Conservation (phyloP, 35 echinoderm and acorn worm genomes). For the Chiridota heheva region DNA sequence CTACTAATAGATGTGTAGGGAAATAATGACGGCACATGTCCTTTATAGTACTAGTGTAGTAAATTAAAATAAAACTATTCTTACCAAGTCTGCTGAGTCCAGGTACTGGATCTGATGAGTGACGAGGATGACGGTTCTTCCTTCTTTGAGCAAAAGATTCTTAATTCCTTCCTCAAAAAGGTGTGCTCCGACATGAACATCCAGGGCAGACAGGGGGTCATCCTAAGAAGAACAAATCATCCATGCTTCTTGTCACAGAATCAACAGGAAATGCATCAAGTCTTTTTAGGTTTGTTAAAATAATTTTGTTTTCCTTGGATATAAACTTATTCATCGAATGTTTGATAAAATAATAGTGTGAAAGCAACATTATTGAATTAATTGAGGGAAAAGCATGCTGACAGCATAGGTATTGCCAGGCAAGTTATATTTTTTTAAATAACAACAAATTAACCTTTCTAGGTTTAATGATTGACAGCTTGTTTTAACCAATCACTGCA, state of each 20-base stretch:
- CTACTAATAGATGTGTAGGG: no score
- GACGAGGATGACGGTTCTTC: conserved; percentile 74
- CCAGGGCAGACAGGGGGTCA: conserved; percentile 85
- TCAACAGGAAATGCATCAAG: neutral
- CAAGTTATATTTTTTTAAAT: no score
- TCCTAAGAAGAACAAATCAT: conserved; percentile 61
- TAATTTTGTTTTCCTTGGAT: neutral
- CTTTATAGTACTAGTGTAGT: no score
- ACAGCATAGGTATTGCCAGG: no score
- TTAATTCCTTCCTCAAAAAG: conserved; percentile 77
- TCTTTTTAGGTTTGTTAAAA: neutral
- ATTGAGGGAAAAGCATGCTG: neutral
- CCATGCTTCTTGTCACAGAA: neutral
- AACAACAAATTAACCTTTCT: no score
- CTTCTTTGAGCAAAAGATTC: conserved; percentile 47
- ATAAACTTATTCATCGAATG: neutral
- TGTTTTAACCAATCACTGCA: no score
- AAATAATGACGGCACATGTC: no score
- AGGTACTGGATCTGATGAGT: conserved; percentile 89
- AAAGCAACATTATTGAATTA: neutral
- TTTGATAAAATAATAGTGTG: neutral
- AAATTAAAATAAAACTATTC: no score
- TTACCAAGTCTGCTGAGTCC: conserved; percentile 68
- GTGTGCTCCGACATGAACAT: conserved; percentile 78
- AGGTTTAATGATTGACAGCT: no score